These are phyloP conservation scores for Phenganax subtilis DNA, from an alignment of 92 coral and sea anemone species.

Conservation along the genomic window DNA sequence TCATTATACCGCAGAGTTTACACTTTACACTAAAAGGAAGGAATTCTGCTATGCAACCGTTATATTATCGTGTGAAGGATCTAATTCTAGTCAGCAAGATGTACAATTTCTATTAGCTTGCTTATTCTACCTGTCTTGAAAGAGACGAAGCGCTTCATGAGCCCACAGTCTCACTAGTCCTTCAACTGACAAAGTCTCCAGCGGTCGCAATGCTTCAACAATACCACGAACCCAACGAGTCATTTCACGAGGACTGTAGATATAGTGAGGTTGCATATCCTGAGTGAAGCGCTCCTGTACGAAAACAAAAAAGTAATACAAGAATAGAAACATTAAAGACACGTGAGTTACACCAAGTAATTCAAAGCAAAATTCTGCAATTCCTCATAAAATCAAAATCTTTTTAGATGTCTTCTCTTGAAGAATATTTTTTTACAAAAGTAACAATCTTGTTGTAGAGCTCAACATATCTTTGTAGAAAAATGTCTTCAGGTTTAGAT, in stretches of 20 bases:
- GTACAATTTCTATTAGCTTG: too few relatives aligned
- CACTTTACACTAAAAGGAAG: too few relatives aligned
- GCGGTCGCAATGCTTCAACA: slow-evolving; percentile 90
- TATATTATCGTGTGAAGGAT: too few relatives aligned
- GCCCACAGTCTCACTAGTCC: slow-evolving; percentile 94
- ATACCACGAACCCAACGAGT: slow-evolving; percentile 98
- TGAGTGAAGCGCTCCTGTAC: slow-evolving; percentile 92
- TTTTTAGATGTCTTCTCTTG: too few relatives aligned
- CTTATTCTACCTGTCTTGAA: slow-evolving; percentile 82
- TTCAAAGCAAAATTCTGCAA: too few relatives aligned
- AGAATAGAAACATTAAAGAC: neutral
- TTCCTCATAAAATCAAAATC: too few relatives aligned
- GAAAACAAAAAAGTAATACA: neutral
- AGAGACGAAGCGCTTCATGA: slow-evolving; percentile 88
- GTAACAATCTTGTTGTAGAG: too few relatives aligned
- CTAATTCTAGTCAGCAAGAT: too few relatives aligned
- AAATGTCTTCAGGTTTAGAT: too few relatives aligned
- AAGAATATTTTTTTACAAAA: too few relatives aligned
- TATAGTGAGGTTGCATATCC: slow-evolving; percentile 99
- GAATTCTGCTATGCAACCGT: neutral
- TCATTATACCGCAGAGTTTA: too few relatives aligned
- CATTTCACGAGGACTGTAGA: slow-evolving; percentile 99
- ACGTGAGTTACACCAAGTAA: neutral
- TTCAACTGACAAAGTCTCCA: slow-evolving; percentile 82
- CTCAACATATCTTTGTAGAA: too few relatives aligned